These are phyloP conservation scores for Smutsia gigantea DNA, from an alignment of 2,797 vertebrate species.

Conservation along the genomic window DNA sequence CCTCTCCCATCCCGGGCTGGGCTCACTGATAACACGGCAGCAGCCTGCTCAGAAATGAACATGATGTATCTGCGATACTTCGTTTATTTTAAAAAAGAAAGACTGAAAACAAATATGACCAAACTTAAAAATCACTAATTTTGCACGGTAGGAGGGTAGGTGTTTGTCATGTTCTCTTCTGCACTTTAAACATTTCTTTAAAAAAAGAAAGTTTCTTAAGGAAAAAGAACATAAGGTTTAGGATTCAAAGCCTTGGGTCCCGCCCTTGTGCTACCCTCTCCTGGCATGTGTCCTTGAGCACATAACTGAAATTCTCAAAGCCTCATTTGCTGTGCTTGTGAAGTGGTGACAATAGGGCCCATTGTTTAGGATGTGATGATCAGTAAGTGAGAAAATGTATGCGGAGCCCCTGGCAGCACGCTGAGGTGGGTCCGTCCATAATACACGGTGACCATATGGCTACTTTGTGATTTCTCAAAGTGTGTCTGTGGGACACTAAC, in stretches of 20 bases:
- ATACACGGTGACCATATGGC: not conserved
- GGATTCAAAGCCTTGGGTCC: not conserved
- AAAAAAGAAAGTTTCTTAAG: not conserved
- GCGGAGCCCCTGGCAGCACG: not conserved
- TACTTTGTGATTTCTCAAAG: not conserved
- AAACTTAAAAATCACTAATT: not conserved
- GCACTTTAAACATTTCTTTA: not conserved
- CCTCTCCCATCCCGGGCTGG: not conserved
- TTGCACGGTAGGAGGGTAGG: not conserved
- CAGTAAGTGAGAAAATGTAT: not conserved
- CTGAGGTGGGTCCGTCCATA: not conserved
- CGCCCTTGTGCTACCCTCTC: not conserved
- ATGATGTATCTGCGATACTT: not conserved
- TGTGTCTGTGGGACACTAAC: not conserved
- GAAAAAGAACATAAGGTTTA: not conserved
- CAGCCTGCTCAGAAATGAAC: not conserved
- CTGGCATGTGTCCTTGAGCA: not conserved
- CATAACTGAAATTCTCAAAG: not conserved
- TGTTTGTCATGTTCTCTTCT: not conserved
- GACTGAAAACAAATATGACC: not conserved
- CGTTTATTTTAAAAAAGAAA: not conserved
- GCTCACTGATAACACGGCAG: not conserved
- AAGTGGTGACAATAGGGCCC: not conserved
- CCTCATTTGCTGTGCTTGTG: not conserved
- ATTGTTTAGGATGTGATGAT: not conserved